Evolutionary conservation across 2,888 invertebrate species (phyloP), one percentile per base, ranked within the genome.

Genomic region (Watsonalla binaria): DNA sequence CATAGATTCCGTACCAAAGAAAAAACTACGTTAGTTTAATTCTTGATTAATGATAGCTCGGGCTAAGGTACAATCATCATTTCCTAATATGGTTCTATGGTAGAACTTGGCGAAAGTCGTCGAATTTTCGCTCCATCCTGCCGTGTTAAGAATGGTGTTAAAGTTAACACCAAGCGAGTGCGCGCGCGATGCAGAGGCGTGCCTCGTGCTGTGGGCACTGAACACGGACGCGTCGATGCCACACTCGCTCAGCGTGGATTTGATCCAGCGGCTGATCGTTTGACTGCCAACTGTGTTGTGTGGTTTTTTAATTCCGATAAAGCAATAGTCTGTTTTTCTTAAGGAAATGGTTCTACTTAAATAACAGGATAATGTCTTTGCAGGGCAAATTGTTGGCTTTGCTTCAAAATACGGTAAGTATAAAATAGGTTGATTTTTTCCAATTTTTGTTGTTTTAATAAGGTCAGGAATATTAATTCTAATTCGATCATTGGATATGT

Each of bases 181-280:
- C 8, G 57, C 59, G 6, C 48, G 42, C 2, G 56, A 59, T 2
- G 56, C 53, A 6, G 56, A 53, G 6, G 58, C 53, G 33, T 54
- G 54, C 8, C 56, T 47, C 5, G 58, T 54, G 24, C 46, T 51
- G 48, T 59, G 59, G 2, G 54, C 53, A 8, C 45, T 46, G 9
- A 55, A 53, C 7, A 50, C 35, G 6, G 34, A 42, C 42, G 15
- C 45, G 51, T 45, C n/a, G 13, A 45, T 45, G 13, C 45, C 45
- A 11, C 45, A n/a, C 9, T 45, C 34, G 6, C 13, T 13, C 14
- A 46, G 5, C 5, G 46, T 46, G 13, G 14, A 5, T 14, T 46
- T 46, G 7, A 46, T 13, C 46, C 46, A 46, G 5, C 13, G 5
- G 46, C 46, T 13, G 5, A 46, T 5, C 8, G 46, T 46, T 46